These are phyloP conservation scores for Patiria miniata DNA, from an alignment of 35 echinoderm and acorn worm genomes.

Conservation along the genomic window DNA sequence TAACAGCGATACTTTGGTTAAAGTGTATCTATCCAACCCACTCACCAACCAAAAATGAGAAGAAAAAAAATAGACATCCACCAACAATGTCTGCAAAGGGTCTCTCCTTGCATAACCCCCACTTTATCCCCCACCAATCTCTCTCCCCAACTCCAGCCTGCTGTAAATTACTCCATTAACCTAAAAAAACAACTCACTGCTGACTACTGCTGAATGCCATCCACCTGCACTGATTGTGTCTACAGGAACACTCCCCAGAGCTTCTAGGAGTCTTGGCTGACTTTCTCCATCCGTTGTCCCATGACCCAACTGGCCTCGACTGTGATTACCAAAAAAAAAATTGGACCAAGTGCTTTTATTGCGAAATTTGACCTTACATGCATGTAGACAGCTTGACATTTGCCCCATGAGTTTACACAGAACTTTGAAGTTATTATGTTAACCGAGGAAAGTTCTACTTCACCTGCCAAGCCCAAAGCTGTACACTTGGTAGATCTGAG, in stretches of 20 bases:
- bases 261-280: slow-evolving; percentile 67
- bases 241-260: slow-evolving; percentile 61
- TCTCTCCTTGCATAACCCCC: too few relatives aligned
- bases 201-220: slow-evolving; percentile 88
- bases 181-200: slow-evolving; percentile 62
- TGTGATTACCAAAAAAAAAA: slow-evolving; percentile 46
- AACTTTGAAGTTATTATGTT: background rate
- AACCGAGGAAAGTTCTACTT: background rate
- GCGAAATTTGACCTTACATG: background rate
- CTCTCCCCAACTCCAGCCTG: background rate
- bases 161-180: background rate
- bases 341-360: background rate
- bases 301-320: slow-evolving; percentile 97
- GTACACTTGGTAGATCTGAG: slow-evolving; percentile 37
- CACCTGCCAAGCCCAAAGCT: slow-evolving; percentile 67
- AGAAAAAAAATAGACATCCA: too few relatives aligned
- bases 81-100: too few relatives aligned
- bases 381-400: too few relatives aligned
- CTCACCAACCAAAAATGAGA: too few relatives aligned
- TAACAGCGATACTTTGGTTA: too few relatives aligned
- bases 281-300: slow-evolving; percentile 47
- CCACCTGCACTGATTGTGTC: slow-evolving; percentile 69
- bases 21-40: too few relatives aligned
- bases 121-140: background rate
- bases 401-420: background rate